Conservation (phyloP, 53 echinoderm and acorn worm genomes). For the Temnopleurus reevesii region DNA sequence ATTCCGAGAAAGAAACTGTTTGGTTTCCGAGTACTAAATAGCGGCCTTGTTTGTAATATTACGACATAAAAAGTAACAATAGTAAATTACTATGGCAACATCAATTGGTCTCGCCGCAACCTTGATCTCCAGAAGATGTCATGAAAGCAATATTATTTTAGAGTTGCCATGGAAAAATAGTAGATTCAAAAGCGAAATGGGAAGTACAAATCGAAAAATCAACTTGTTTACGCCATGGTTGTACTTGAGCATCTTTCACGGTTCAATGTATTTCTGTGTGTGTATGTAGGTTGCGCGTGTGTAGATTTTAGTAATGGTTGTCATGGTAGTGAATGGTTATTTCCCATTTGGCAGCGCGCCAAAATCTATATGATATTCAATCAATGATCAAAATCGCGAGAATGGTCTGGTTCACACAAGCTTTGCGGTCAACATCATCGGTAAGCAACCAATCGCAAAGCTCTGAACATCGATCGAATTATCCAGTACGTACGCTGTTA, state of each 20-base stretch:
- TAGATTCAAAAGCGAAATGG: neutral
- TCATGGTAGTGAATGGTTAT: slow-evolving; percentile 22
- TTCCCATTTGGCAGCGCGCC: slow-evolving; percentile 12
- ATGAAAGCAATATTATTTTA: neutral
- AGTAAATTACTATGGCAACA: neutral
- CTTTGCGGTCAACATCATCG: neutral
- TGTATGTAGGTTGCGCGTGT: neutral
- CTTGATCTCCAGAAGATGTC: neutral
- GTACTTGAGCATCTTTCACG: too few species aligned
- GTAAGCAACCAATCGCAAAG: neutral
- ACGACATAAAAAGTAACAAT: neutral
- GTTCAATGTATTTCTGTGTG: neutral
- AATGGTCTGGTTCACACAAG: neutral
- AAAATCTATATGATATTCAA: slow-evolving; percentile 19
- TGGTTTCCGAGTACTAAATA: neutral
- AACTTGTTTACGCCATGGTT: neutral
- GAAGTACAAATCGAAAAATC: neutral
- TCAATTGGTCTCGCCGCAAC: neutral
- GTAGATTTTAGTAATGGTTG: too few species aligned
- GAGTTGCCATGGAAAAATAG: neutral
- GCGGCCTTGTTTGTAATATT: neutral
- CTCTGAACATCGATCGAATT: neutral
- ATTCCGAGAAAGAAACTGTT: neutral
- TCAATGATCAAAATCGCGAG: neutral
- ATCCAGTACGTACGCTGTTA: too few species aligned